Evolutionary conservation across 2,888 invertebrate species (phyloP), one percentile per base, ranked within the genome.

Genomic region (Agrilus cyanescens): DNA sequence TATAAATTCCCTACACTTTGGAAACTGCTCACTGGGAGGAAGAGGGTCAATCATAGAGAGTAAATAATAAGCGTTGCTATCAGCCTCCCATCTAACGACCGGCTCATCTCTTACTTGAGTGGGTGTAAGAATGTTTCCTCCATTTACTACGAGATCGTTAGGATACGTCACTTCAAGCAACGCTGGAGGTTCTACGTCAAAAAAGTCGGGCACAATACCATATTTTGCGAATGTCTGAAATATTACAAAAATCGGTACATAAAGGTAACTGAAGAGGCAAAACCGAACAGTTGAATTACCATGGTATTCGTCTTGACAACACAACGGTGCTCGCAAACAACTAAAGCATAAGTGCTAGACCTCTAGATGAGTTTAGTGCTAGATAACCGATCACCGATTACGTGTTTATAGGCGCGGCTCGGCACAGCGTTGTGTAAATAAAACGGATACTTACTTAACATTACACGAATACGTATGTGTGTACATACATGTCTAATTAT

Each of bases 81-180:
- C 76, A 3, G 71, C 70, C 1, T 74, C 68, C 78, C 80, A 88
- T 41, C 69, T 69, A 4, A 87, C 71, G 1, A 61, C 60, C 1
- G 88, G 88, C 38, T 66, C 67, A 57, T 83, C 74, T 63, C 83
- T 78, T 0, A 83, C 84, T 60, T 79, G 75, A n/a, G 78, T 79
- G 4, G 82, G 82, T 4, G 83, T 82, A 38, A 85, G 61, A 54
- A 76, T 78, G 55, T 80, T 80, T 1, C 84, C 85, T 25, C 74
- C 62, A 5, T 75, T 66, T 3, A 78, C 73, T 31, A 58, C 57
- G 1, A 69, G 52, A 5, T 71, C 70, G 25, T 25, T 25, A 1
- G 70, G 60, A 56, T 76, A 81, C 15, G 67, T 65, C 8, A 80
- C 66, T 47, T 71, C 60, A 6, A 74, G 46, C 3, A 70, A 44